These are phyloP conservation scores for Apis mellifera DNA, from an alignment of 1,140 invertebrate genomes.

Conservation along the genomic window DNA sequence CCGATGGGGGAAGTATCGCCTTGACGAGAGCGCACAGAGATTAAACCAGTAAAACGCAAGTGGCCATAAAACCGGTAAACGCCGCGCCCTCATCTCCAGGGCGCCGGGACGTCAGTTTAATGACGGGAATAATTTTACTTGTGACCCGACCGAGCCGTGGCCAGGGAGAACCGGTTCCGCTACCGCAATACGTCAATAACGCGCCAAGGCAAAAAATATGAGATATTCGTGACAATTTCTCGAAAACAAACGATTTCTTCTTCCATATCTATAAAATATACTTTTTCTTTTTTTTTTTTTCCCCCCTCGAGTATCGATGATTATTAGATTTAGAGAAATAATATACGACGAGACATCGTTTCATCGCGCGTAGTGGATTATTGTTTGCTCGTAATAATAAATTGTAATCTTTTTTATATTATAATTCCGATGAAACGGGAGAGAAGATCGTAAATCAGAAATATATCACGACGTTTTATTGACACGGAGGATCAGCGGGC, in stretches of 20 bases:
- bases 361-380: neutral
- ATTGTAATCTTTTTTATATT: neutral
- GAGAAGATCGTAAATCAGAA: neutral
- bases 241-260: neutral
- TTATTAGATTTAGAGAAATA: too few relatives aligned
- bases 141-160: constrained; percentile 52
- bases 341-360: neutral
- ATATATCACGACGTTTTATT: neutral
- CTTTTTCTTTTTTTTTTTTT: neutral
- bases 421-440: neutral
- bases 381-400: neutral
- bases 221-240: constrained; percentile 23
- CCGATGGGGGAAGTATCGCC: neutral
- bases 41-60: constrained; percentile 71
- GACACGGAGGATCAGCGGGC: neutral
- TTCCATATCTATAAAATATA: too few relatives aligned
- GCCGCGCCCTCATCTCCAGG: constrained; percentile 63
- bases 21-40: constrained; percentile 52
- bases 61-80: constrained; percentile 67
- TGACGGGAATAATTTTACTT: constrained; percentile 68
- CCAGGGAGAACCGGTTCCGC: constrained; percentile 60
- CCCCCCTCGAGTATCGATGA: too few relatives aligned
- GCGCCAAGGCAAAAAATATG: constrained; percentile 7
- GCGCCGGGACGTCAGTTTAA: constrained; percentile 66
- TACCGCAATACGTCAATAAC: constrained; percentile 69